phyloP scores from a whole-genome alignment of 2,797 vertebrate genomes.

The Bucorvus abyssinicus region DNA sequence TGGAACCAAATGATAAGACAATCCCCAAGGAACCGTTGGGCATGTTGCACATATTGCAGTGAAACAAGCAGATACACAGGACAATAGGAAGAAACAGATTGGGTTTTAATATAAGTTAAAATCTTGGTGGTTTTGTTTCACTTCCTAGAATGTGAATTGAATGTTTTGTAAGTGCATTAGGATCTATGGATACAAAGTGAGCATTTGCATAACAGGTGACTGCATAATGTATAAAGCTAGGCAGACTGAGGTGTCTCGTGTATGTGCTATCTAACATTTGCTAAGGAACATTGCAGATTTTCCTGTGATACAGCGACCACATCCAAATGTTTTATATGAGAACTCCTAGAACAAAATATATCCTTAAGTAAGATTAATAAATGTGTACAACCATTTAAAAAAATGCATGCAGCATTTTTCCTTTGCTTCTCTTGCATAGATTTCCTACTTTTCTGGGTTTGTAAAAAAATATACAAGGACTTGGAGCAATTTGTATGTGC shows the following conservation, averaged over 20 bases:
- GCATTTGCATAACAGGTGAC: not conserved
- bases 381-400: not conserved
- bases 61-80: not conserved
- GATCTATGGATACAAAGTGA: not conserved
- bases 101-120: not conserved
- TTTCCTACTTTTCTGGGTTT: not conserved
- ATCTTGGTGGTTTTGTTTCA: not conserved
- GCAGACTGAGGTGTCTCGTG: not conserved
- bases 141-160: not conserved
- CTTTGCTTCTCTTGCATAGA: not conserved
- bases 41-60: not conserved
- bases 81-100: not conserved
- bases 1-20: slow-evolving; percentile 5
- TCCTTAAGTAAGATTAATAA: not conserved
- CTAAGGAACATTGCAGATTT: not conserved
- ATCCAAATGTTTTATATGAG: not conserved
- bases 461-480: not conserved
- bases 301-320: not conserved
- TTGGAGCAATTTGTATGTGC: not conserved
- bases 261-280: not conserved
- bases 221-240: not conserved
- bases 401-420: not conserved
- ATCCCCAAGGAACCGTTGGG: not conserved
- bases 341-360: not conserved
- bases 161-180: not conserved